phyloP scores from a whole-genome alignment of 2,797 vertebrate genomes.

The Clarias fuscus region DNA sequence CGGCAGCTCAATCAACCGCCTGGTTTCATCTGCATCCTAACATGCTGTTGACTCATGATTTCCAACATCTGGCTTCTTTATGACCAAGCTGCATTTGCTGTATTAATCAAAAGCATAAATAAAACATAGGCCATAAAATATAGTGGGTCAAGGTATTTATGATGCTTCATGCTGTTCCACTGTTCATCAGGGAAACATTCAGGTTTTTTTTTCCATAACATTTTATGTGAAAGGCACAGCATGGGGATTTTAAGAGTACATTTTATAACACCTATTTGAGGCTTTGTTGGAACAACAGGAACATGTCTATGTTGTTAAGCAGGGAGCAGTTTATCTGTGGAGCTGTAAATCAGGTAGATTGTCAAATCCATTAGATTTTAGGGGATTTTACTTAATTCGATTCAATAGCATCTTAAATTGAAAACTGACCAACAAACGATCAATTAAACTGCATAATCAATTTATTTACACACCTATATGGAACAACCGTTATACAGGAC shows the following conservation, averaged over 20 bases:
- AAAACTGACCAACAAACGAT: too few species aligned
- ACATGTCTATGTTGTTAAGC: neutral
- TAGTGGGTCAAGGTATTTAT: neutral
- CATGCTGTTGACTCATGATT: conserved; percentile 16
- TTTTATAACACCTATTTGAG: neutral
- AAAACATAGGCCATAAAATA: conserved; percentile 19
- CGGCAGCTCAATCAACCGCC: neutral
- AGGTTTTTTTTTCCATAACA: neutral
- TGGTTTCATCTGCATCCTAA: conserved; percentile 15
- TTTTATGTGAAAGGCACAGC: neutral
- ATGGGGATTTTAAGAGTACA: neutral
- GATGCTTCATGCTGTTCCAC: neutral
- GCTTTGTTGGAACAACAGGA: neutral
- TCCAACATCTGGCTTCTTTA: conserved; percentile 39
- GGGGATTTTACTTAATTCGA: too few species aligned
- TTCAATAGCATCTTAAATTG: too few species aligned
- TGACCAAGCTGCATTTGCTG: neutral
- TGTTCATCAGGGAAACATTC: neutral
- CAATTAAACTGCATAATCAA: too few species aligned
- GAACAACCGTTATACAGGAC: neutral
- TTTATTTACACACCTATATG: too few species aligned
- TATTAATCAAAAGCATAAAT: conserved; percentile 9
- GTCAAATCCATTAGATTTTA: too few species aligned
- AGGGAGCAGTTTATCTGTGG: neutral
- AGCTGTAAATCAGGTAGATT: too few species aligned